Percentiles rank a stretch among this genome's conserved stretches.
Evolutionary conservation across 2,888 invertebrate species (phyloP).

Genomic region (Sipunculus nudus): DNA sequence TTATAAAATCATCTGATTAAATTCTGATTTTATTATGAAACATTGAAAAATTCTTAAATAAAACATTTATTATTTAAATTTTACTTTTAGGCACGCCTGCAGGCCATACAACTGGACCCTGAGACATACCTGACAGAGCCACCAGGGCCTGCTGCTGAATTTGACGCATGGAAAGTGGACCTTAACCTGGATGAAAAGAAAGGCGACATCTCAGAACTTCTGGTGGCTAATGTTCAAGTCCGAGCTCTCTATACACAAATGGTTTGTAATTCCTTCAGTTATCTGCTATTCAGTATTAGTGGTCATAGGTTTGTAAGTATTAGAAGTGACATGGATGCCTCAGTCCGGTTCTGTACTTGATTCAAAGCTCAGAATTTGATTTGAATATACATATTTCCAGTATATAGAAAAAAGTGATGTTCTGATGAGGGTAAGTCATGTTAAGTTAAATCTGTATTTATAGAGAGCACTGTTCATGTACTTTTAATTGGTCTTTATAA

Average conservation of each 20-base stretch:
- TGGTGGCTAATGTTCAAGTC: constrained; percentile 73
- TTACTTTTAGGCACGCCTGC: constrained; percentile 74
- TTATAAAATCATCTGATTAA: no score
- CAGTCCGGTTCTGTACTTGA: no score
- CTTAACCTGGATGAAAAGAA: constrained; percentile 69
- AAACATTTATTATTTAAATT: background rate
- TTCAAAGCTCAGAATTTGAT: no score
- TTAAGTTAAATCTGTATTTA: no score
- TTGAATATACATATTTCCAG: no score
- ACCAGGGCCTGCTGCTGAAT: constrained; percentile 70
- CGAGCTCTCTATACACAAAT: constrained; percentile 74
- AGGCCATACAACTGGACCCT: constrained; percentile 77
- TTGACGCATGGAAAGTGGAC: constrained; percentile 72
- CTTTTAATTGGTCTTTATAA: no score
- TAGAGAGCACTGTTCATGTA: no score
- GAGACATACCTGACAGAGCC: constrained; percentile 78
- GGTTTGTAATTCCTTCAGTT: constrained; percentile 70
- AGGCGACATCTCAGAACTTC: constrained; percentile 73
- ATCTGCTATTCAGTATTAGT: background rate
- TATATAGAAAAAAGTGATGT: no score
- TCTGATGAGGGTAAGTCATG: no score
- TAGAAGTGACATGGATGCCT: background rate
- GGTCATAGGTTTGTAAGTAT: background rate
- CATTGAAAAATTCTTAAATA: no score
- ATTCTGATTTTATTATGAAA: no score